Conservation (phyloP, 2,888 invertebrate species). For the Sipha maydis region DNA sequence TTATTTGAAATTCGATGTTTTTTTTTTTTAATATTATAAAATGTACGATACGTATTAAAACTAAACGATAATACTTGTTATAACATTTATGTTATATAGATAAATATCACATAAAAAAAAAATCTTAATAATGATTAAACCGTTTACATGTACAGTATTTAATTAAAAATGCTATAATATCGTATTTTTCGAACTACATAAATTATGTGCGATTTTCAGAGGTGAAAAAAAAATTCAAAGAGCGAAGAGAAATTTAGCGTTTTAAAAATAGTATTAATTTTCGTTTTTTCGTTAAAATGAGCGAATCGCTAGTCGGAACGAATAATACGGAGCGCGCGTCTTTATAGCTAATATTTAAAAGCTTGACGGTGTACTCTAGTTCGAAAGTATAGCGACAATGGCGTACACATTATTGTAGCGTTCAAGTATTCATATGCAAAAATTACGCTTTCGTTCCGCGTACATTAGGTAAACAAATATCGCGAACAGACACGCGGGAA, state of each 20-base stretch:
- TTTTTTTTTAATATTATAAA: too few species aligned
- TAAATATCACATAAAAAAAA: too few species aligned
- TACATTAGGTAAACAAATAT: background rate
- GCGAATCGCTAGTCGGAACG: background rate
- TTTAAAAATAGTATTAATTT: background rate
- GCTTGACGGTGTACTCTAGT: background rate
- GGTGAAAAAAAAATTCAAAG: background rate
- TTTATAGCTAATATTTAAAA: conserved; percentile 28
- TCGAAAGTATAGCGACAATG: background rate
- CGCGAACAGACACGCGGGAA: background rate
- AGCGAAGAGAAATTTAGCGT: background rate
- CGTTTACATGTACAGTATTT: too few species aligned
- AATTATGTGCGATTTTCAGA: background rate
- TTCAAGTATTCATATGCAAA: background rate
- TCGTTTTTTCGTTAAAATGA: background rate
- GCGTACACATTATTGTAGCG: background rate
- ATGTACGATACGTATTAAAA: too few species aligned
- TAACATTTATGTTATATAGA: too few species aligned
- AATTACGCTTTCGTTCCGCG: background rate
- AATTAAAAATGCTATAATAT: too few species aligned
- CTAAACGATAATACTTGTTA: too few species aligned
- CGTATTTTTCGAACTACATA: too few species aligned
- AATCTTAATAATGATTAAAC: too few species aligned
- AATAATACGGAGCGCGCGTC: background rate
- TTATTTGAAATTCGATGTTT: too few species aligned